Evolutionary conservation across 2,888 invertebrate genomes (phyloP).

Genomic region (Steinernema scapterisci): DNA sequence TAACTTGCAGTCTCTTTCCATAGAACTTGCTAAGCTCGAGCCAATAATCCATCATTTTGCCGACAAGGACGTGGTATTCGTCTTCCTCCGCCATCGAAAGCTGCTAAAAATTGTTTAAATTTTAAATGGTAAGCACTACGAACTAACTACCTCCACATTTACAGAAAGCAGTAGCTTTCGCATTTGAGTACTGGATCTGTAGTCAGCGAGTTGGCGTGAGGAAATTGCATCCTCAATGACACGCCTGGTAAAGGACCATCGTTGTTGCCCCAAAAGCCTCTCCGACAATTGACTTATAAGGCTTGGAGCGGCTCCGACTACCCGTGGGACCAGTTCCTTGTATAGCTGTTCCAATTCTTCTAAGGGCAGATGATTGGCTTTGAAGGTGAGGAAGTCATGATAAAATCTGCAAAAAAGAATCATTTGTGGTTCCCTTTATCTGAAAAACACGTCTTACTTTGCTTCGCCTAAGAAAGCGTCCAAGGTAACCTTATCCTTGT

Average conservation of each 20-base stretch:
- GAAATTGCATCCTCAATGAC: slow-evolving; percentile 51
- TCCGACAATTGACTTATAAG: slow-evolving; percentile 42
- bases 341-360: slow-evolving; percentile 50
- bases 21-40: slow-evolving; percentile 53
- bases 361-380: slow-evolving; percentile 30
- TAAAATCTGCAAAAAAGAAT: too few relatives aligned
- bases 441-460: neutral
- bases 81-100: slow-evolving; percentile 45
- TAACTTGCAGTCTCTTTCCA: slow-evolving; percentile 44
- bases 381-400: slow-evolving; percentile 47
- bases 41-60: slow-evolving; percentile 50
- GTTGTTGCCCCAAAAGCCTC: slow-evolving; percentile 38
- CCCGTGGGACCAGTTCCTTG: slow-evolving; percentile 52
- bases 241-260: slow-evolving; percentile 50
- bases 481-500: slow-evolving; percentile 47
- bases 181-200: slow-evolving; percentile 35
- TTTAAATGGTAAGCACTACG: neutral
- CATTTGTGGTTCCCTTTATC: too few relatives aligned
- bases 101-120: slow-evolving; percentile 41
- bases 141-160: slow-evolving; percentile 45
- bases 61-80: slow-evolving; percentile 45
- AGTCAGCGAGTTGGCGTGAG: slow-evolving; percentile 45
- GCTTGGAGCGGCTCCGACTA: slow-evolving; percentile 50
- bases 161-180: slow-evolving; percentile 47
- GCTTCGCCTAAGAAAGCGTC: neutral